Evolutionary conservation across 2,797 vertebrate species (phyloP), one percentile per base, ranked within the genome.

Genomic region (Margarornis squamiger): DNA sequence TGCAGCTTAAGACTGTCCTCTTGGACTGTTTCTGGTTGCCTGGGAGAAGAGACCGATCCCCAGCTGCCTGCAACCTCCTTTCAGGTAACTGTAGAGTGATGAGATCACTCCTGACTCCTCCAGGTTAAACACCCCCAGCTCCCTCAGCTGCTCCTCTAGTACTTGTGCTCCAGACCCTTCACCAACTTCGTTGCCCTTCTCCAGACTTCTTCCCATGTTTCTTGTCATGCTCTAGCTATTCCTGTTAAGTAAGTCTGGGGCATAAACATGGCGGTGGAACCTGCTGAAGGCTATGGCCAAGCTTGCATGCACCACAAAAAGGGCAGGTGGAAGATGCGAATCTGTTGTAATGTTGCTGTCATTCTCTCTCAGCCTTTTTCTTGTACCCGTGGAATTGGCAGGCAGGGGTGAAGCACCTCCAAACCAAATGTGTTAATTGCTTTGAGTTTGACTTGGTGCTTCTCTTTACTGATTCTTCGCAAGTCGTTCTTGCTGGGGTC

Each of bases 281-380:
- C 22, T 24, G 36, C 38, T 34, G 70, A 75, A 61, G 23, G 43
- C 36, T 43, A 3, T 27, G 52, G 39, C 24, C 43, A 29, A 36
- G 20, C 18, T 36, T 48, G 34, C 12, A 12, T 7, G 11, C 0
- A 2, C 29, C 67, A 68, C 68, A 70, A 78, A 45, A 85, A 38
- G 30, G 74, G 30, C 73, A 59, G 68, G 66, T n/a, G 43, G 29
- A 49, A 81, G 52, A 13, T 13, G 54, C 1, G 5, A 51, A 77
- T 26, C n/a, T 22, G 48, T 49, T 1, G 0, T 24, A 36, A 18
- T 2, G 1, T 52, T n/a, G 10, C 46, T 3, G 0, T 36, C 7
- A 2, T 46, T 82, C 48, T 55, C 21, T 13, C 9, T 46, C 66
- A 36, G 54, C 48, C 46, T n/a, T 5, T 78, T 66, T 63, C 70